A percentile compares a stretch with the other conserved stretches of the same genome.
Conservation (phyloP, 2,888 invertebrate species). For the Apodemia duryi region DNA sequence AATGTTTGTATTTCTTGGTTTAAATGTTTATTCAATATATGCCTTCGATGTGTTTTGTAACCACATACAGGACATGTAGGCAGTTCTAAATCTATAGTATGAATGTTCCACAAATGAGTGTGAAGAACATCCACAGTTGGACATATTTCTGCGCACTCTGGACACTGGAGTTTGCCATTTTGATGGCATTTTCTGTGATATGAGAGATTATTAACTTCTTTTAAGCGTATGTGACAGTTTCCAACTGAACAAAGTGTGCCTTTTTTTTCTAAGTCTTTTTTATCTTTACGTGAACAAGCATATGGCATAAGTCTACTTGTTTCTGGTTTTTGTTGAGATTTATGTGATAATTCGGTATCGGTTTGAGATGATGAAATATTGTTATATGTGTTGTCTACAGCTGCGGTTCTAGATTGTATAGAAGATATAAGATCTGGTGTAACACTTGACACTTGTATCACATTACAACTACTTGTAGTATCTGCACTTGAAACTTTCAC, state of each 20-base stretch:
- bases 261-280: conserved; percentile 36
- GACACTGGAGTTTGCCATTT: conserved; percentile 76
- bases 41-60: conserved; percentile 85
- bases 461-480: conserved; percentile 44
- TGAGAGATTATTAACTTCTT: conserved; percentile 77
- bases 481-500: conserved; percentile 51
- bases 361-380: conserved; percentile 37
- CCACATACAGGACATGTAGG: conserved; percentile 87
- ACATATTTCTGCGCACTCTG: conserved; percentile 81
- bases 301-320: conserved; percentile 26
- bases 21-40: conserved; percentile 86
- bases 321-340: conserved; percentile 41
- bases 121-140: conserved; percentile 83
- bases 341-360: conserved; percentile 33
- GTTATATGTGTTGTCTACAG: conserved; percentile 33
- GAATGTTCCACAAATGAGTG: conserved; percentile 88
- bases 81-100: conserved; percentile 88
- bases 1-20: no score
- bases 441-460: conserved; percentile 59
- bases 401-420: conserved; percentile 43
- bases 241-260: conserved; percentile 71
- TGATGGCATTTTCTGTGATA: conserved; percentile 84
- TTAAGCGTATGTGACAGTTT: conserved; percentile 78
- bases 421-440: conserved; percentile 70
- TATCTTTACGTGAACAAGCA: conserved; percentile 29